Evolutionary conservation across 2,797 vertebrate genomes (phyloP).

Genomic region (Platalea minor): DNA sequence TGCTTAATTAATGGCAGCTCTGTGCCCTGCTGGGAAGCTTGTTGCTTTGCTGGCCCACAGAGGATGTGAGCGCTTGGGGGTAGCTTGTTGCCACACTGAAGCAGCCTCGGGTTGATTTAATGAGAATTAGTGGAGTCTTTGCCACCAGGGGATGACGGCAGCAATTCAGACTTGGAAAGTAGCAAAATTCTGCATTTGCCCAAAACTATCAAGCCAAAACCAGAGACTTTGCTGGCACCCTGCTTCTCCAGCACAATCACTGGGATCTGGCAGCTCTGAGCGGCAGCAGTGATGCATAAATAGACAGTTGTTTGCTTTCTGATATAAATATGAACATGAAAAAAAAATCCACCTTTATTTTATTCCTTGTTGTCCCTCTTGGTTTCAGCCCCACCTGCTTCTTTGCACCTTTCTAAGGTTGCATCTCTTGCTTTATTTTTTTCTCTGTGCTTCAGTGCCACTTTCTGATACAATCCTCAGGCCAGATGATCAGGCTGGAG

Average conservation of each 20-base stretch:
- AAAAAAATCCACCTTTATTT: not conserved
- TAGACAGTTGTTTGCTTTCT: not conserved
- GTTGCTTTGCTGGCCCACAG: not conserved
- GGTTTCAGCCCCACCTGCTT: not conserved
- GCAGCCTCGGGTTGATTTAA: not conserved
- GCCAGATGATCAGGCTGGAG: not conserved
- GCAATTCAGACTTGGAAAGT: not conserved
- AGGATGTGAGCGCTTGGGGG: accelerated
- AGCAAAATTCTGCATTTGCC: not conserved
- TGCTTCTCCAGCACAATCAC: not conserved
- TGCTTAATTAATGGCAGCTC: not conserved
- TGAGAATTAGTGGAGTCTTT: not conserved
- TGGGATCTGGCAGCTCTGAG: not conserved
- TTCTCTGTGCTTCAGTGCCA: not conserved
- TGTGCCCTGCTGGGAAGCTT: not conserved
- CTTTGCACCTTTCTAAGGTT: not conserved
- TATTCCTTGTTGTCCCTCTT: not conserved
- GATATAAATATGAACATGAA: not conserved
- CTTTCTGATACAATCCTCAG: not conserved
- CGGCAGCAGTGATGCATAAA: not conserved
- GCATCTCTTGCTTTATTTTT: not conserved
- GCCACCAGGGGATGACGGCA: not conserved
- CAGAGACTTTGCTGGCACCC: not conserved
- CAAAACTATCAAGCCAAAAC: not conserved
- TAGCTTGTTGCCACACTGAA: not conserved